These are phyloP conservation scores for Agriopis leucophaearia DNA, from an alignment of 2,888 invertebrate genomes.

Conservation along the genomic window DNA sequence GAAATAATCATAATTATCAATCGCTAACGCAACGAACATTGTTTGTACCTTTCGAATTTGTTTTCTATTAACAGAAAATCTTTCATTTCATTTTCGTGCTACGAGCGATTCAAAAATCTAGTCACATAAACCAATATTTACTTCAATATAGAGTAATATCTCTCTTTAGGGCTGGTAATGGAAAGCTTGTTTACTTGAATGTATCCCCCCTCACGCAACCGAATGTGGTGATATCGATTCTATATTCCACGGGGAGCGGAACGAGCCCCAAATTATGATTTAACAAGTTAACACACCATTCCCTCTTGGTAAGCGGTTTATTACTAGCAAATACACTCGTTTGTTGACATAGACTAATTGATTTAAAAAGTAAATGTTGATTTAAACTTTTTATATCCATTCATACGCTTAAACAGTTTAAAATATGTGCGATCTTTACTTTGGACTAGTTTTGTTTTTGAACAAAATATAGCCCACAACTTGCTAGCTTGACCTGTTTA, in stretches of 20 bases:
- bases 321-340: conserved; percentile 11
- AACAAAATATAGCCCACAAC: background rate
- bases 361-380: background rate
- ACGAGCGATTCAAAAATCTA: too few relatives aligned
- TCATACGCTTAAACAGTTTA: background rate
- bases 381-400: background rate
- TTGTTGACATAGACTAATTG: conserved; percentile 13
- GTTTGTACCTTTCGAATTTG: too few relatives aligned
- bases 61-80: too few relatives aligned
- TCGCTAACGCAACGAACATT: too few relatives aligned
- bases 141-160: conserved; percentile 9
- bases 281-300: conserved; percentile 28
- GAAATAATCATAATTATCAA: too few relatives aligned
- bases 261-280: conserved; percentile 29
- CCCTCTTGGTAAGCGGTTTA: conserved; percentile 26
- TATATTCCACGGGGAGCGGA: conserved; percentile 16
- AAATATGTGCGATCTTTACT: background rate
- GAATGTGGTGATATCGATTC: conserved; percentile 31
- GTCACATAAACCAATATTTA: conserved; percentile 19
- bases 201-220: conserved; percentile 20
- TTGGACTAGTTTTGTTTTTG: background rate
- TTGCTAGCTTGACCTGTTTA: too few relatives aligned
- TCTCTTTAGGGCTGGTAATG: conserved; percentile 18
- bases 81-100: too few relatives aligned
- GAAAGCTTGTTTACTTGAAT: conserved; percentile 23